Base-by-base conservation (phyloP, 2,113 vertebrate species). In the Dendropsophus ebraccatus region DNA sequence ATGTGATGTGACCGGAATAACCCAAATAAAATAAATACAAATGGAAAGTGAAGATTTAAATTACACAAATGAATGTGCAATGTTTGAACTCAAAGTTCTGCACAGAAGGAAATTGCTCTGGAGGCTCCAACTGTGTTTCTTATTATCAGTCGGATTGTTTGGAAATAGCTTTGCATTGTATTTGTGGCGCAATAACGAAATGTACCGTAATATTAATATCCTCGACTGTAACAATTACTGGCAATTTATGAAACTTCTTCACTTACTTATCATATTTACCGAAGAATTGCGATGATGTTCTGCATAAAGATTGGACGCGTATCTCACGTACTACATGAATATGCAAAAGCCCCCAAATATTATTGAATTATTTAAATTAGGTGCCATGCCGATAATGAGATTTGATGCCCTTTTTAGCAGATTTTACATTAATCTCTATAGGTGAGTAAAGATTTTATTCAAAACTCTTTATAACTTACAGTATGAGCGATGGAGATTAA, bases 71-170 rank as follows among this genome's bases (percentile, higher is more conserved):
- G 84, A 41, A 72, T 72, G 65, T 73, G 76, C 77, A 86, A 81
- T 80, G 49, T 85, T 78, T 77, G 41, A 65, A 77, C 54, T 62
- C 75, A 75, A 80, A 72, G 35, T 70, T 86, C 35, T 72, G 41
- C 35, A n/a, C 76, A 37, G 65, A 80, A 72, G 75, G 41, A 85
- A 85, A 85, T 86, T 86, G 65, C 65, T 72, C 62, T 45, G 84
- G 47, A 80, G 84, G 8, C 78, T 86, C 84, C 77, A 72, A 86
- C 84, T 81, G 84, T 80, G 76, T 80, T 86, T 86, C 84, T 86
- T 81, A 86, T 81, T 81, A 86, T 86, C 65, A 86, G 62, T 21
- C 62, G 80, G 76, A 86, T 81, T 86, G 76, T 86, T 80, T 86
- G 84, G 56, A 72, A 86, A 80, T 81, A 81, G 84, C 79, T 80